Percentiles rank a stretch among this genome's conserved stretches.
These are phyloP conservation scores for Chrysomela aeneicollis DNA, from an alignment of 2,888 invertebrate genomes.

Conservation along the genomic window DNA sequence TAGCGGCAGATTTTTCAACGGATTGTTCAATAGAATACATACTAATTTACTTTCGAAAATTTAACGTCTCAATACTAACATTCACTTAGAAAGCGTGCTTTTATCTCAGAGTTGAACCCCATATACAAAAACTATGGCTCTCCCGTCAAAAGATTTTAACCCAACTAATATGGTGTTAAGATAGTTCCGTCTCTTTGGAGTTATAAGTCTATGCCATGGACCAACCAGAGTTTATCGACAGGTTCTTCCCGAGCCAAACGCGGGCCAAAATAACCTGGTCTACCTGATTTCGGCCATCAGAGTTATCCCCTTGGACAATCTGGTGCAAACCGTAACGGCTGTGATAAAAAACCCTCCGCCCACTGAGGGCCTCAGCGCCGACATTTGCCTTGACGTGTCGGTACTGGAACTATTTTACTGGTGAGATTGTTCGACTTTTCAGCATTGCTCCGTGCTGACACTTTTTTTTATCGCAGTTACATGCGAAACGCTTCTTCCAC, in stretches of 20 bases:
- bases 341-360: constrained; percentile 81
- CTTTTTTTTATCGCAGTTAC: no score
- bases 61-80: no score
- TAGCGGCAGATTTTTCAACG: no score
- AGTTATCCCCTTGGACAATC: constrained; percentile 83
- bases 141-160: no score
- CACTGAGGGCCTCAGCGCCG: constrained; percentile 67
- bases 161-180: no score
- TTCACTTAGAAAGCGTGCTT: no score
- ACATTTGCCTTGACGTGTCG: constrained; percentile 77
- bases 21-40: no score
- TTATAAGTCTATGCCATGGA: neutral
- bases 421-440: constrained; percentile 46
- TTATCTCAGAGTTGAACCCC: no score
- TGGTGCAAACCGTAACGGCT: constrained; percentile 82
- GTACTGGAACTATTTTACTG: constrained; percentile 83
- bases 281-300: constrained; percentile 81
- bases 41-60: no score
- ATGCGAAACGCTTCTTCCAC: constrained; percentile 73
- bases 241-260: constrained; percentile 70
- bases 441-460: no score
- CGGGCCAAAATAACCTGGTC: constrained; percentile 78
- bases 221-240: constrained; percentile 47
- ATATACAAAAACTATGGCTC: no score
- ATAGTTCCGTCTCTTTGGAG: no score